phyloP scores from a whole-genome alignment of 2,888 invertebrate genomes.

The Adelphocoris suturalis region DNA sequence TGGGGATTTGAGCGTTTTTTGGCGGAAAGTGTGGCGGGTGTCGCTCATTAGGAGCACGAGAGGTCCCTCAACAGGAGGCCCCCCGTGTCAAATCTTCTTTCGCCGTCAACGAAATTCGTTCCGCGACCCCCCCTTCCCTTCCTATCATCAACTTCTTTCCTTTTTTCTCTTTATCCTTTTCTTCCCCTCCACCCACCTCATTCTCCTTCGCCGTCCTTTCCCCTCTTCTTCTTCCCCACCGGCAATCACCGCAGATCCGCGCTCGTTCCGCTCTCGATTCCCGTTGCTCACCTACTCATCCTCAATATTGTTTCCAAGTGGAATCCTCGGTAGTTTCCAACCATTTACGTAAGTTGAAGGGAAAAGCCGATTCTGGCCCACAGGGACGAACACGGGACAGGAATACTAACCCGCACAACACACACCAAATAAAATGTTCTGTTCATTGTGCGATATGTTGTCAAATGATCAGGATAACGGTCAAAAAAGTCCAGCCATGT shows the following conservation, averaged over 20 bases:
- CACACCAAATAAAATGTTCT: too few relatives aligned
- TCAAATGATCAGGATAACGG: too few relatives aligned
- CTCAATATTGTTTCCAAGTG: conserved; percentile 6
- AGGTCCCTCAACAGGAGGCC: conserved; percentile 21
- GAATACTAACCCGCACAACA: too few relatives aligned
- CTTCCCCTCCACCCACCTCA: neutral
- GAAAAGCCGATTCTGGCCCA: too few relatives aligned
- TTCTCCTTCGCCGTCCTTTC: neutral
- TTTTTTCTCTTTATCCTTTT: neutral
- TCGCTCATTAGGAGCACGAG: conserved; percentile 27
- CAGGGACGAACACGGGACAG: too few relatives aligned
- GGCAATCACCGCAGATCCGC: conserved; percentile 36
- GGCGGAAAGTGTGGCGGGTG: neutral
- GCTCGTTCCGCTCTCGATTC: conserved; percentile 32
- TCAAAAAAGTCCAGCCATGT: too few relatives aligned
- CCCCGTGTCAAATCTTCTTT: conserved; percentile 41
- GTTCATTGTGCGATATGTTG: too few relatives aligned
- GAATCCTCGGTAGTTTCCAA: conserved; percentile 4
- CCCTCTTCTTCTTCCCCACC: neutral
- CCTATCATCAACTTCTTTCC: neutral
- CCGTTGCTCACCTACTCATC: conserved; percentile 27
- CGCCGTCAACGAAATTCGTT: conserved; percentile 33
- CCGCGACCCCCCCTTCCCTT: neutral
- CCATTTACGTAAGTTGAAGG: too few relatives aligned
- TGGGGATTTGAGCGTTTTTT: conserved; percentile 5